A percentile compares a stretch with the other conserved stretches of the same genome.
Evolutionary conservation across 2,888 invertebrate genomes (phyloP).

Genomic region (Apocheima hispidaria): DNA sequence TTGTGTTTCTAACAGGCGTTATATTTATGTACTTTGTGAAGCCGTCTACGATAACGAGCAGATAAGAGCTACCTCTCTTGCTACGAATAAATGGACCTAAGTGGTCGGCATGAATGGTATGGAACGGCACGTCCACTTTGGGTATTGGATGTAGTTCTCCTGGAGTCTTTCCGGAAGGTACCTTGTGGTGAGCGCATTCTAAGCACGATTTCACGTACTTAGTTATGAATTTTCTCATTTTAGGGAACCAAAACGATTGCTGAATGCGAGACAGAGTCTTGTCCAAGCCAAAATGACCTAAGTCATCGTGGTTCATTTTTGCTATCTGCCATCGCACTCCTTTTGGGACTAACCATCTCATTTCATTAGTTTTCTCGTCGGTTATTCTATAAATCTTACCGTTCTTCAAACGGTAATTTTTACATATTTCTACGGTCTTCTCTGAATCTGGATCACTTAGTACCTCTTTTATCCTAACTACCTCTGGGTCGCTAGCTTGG

Average conservation of each 20-base stretch:
- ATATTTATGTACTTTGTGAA: constrained; percentile 28
- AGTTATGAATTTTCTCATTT: background rate
- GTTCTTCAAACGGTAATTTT: constrained; percentile 45
- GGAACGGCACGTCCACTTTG: constrained; percentile 40
- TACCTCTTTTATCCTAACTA: constrained; percentile 30
- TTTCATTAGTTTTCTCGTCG: background rate
- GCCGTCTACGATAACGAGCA: constrained; percentile 25
- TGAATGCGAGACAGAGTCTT: constrained; percentile 30
- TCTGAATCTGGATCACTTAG: constrained; percentile 26
- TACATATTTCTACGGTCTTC: constrained; percentile 26
- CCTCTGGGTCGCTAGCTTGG: constrained; percentile 37
- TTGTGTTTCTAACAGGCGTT: background rate
- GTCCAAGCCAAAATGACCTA: constrained; percentile 42
- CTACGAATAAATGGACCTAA: constrained; percentile 39
- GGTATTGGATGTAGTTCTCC: constrained; percentile 42
- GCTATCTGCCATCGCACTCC: constrained; percentile 44
- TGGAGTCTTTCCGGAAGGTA: background rate
- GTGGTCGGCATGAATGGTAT: constrained; percentile 48
- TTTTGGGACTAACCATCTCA: constrained; percentile 46
- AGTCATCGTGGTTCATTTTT: constrained; percentile 43
- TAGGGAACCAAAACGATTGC: constrained; percentile 6
- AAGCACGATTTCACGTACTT: background rate
- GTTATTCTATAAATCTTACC: constrained; percentile 10
- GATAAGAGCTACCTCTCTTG: constrained; percentile 22
- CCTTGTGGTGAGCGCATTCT: background rate